These are phyloP conservation scores for Crenuchus spilurus DNA, from an alignment of 2,797 vertebrate genomes.

Conservation along the genomic window DNA sequence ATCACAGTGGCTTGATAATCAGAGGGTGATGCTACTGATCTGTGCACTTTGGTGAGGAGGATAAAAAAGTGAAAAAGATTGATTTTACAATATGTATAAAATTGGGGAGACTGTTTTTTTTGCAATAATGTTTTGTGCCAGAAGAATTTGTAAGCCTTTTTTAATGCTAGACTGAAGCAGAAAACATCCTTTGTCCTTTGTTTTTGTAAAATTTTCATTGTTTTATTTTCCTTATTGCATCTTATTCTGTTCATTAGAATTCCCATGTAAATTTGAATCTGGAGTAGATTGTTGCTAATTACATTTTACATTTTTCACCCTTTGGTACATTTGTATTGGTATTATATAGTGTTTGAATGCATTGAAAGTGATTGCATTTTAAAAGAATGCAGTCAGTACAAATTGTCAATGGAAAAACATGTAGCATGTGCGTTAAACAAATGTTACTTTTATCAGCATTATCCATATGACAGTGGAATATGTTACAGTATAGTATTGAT, in stretches of 20 bases:
- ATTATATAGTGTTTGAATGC: not conserved
- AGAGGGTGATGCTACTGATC: conserved; percentile 69
- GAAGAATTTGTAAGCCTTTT: conserved; percentile 11
- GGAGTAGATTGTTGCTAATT: not conserved
- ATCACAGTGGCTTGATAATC: conserved; percentile 39
- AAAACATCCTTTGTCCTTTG: conserved; percentile 2
- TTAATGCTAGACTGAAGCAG: not conserved
- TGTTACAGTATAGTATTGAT: too few species aligned
- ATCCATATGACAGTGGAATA: too few species aligned
- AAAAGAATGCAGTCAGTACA: not conserved
- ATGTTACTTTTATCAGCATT: too few species aligned
- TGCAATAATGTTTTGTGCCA: conserved; percentile 47
- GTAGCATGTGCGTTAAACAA: not conserved
- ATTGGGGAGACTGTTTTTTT: conserved; percentile 11
- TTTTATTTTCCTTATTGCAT: conserved; percentile 11
- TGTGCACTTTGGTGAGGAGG: conserved; percentile 71
- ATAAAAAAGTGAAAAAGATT: conserved; percentile 23
- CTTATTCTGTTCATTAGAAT: conserved; percentile 21
- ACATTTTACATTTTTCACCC: too few species aligned
- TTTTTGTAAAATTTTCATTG: conserved; percentile 5
- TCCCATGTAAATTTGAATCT: not conserved
- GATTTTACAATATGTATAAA: not conserved
- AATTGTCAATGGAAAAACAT: not conserved
- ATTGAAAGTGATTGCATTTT: not conserved
- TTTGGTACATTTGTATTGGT: too few species aligned